phyloP scores from a whole-genome alignment of 2,113 vertebrate genomes.

The Corythoichthys intestinalis region DNA sequence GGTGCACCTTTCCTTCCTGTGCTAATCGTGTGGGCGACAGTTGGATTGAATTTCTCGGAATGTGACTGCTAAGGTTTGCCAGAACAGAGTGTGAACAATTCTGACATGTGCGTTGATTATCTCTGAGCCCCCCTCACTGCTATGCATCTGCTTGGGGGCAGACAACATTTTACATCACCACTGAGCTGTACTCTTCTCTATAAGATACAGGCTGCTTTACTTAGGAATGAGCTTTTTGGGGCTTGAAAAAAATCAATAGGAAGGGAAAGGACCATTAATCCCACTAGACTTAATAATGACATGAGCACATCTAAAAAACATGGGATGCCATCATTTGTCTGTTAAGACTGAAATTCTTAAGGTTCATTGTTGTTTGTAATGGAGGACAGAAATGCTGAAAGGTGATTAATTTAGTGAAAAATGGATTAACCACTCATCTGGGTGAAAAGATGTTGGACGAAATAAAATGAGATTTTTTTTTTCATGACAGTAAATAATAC shows the following conservation, averaged over 20 bases:
- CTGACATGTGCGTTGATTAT: background rate
- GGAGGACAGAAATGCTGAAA: background rate
- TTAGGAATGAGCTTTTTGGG: background rate
- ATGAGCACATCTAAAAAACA: background rate
- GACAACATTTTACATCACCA: slow-evolving; percentile 13
- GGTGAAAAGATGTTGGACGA: background rate
- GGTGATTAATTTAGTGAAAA: background rate
- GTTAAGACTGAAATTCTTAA: too few species aligned
- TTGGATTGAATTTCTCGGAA: slow-evolving; percentile 30
- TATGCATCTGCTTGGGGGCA: slow-evolving; percentile 9
- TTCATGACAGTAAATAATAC: background rate
- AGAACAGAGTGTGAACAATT: slow-evolving; percentile 35
- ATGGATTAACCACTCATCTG: background rate
- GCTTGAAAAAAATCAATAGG: background rate
- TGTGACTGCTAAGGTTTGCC: slow-evolving; percentile 33
- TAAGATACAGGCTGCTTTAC: background rate
- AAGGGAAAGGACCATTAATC: background rate
- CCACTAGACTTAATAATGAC: background rate
- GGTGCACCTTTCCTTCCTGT: slow-evolving; percentile 3
- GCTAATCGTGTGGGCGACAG: slow-evolving; percentile 17
- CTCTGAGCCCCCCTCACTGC: background rate
- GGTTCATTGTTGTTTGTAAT: too few species aligned
- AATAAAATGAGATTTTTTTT: background rate
- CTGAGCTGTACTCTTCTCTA: background rate
- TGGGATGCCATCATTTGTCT: too few species aligned